Conservation (phyloP, 2,113 vertebrate species). For the Mugil cephalus region DNA sequence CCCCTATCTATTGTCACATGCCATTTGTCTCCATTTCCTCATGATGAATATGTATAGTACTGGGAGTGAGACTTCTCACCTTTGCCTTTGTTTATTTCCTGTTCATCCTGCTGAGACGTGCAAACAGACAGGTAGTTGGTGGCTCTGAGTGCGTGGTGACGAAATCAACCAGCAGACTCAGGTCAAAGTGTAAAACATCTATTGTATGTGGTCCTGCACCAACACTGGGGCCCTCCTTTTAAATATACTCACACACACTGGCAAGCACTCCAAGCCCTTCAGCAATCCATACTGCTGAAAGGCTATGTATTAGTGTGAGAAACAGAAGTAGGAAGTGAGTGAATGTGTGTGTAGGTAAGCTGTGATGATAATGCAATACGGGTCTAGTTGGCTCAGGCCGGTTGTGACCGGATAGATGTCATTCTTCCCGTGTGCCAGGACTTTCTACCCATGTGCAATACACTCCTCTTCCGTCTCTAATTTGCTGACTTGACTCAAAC, state of each 20-base stretch:
- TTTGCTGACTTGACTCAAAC: conserved; percentile 17
- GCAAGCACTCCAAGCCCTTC: conserved; percentile 40
- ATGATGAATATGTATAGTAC: background rate
- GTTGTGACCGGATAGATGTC: conserved; percentile 21
- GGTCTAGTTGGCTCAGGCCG: conserved; percentile 16
- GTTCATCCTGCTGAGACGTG: conserved; percentile 28
- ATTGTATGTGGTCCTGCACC: conserved; percentile 24
- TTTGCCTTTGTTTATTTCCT: conserved; percentile 20
- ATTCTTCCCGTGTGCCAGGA: conserved; percentile 16
- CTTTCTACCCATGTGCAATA: conserved; percentile 6
- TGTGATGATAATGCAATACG: background rate
- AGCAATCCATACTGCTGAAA: conserved; percentile 47
- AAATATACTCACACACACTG: conserved; percentile 61
- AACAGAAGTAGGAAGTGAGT: conserved; percentile 4
- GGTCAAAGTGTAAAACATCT: conserved; percentile 13
- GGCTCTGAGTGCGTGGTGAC: conserved; percentile 18
- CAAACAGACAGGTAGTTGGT: conserved; percentile 19
- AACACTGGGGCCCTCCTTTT: conserved; percentile 23
- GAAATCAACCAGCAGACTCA: conserved; percentile 6
- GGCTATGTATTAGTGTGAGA: conserved; percentile 42
- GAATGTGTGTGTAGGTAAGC: background rate
- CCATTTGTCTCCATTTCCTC: background rate
- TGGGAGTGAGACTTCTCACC: background rate
- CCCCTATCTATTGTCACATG: too few species aligned
- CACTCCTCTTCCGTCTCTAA: background rate